Evolutionary conservation across 2,797 vertebrate species (phyloP).

Genomic region (Rhadinocentrus ornatus): DNA sequence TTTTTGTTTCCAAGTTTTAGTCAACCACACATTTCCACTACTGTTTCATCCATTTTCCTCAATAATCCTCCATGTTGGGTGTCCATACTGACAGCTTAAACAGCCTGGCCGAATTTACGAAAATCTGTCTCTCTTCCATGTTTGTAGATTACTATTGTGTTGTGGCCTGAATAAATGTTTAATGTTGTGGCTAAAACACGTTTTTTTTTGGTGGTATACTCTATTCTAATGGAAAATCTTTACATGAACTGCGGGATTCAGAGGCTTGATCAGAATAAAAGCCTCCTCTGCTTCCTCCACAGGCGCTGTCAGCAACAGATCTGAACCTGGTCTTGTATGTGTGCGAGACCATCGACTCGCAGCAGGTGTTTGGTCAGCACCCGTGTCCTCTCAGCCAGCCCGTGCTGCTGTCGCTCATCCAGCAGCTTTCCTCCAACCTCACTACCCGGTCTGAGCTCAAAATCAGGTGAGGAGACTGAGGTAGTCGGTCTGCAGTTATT

Average conservation of each 20-base stretch:
- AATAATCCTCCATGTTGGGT: neutral
- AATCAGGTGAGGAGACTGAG: conserved; percentile 86
- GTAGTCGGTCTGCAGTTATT: too few relatives aligned
- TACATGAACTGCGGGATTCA: neutral
- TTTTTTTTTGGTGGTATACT: too few relatives aligned
- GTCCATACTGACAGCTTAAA: neutral
- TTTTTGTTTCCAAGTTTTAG: neutral
- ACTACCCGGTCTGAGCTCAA: conserved; percentile 95
- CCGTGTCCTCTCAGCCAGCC: conserved; percentile 96
- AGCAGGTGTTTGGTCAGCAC: conserved; percentile 95
- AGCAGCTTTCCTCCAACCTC: conserved; percentile 96
- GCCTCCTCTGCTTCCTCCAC: neutral
- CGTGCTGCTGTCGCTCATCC: conserved; percentile 97
- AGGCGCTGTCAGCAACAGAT: conserved; percentile 90
- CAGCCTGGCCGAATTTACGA: neutral
- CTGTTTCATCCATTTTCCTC: neutral
- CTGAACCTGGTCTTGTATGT: conserved; percentile 96
- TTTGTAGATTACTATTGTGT: too few relatives aligned
- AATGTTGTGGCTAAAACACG: too few relatives aligned
- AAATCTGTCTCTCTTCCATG: neutral
- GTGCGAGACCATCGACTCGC: conserved; percentile 95
- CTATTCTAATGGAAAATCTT: too few relatives aligned
- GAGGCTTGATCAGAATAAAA: neutral
- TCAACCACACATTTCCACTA: neutral
- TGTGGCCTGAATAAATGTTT: too few relatives aligned